Base-by-base conservation (phyloP, 1,140 invertebrate species). In the Atta cephalotes region DNA sequence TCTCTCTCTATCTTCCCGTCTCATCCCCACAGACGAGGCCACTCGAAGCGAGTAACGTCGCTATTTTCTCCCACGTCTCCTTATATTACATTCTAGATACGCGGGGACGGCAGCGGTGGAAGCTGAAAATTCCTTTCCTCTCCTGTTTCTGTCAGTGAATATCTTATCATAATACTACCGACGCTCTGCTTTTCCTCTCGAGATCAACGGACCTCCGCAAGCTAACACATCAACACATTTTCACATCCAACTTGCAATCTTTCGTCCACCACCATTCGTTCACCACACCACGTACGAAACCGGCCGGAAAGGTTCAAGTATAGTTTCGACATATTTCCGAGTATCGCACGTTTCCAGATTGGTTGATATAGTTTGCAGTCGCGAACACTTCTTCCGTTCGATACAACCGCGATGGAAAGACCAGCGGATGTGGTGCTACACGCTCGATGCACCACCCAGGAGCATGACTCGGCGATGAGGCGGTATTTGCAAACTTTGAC, bases 101-200 rank as follows among this genome's bases (percentile, higher is more conserved):
- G 79, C 80, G 88, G 58, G 65, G 86, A 78, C 65, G 77, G 56
- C 18, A 63, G 80, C 74, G 86, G 28, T 62, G 39, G 80, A 88
- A 89, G 82, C 89, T 91, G 90, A 90, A 93, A 93, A 93, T 93
- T 92, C 90, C 90, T 80, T 87, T 90, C 91, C 58, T 80, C 84
- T 87, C 81, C 92, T 93, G 90, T 93, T 93, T 92, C 93, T 93
- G 88, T 91, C 92, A 91, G 93, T 92, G 93, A 93, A 94, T 93
- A 93, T 93, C 92, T 94, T 93, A 94, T 94, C 92, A 92, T 92
- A 94, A 94, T 93, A 92, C 88, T 70, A 70, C 12, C 62, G 63
- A 21, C 60, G 74, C 56, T 74, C 65, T 63, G 86, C 84, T 89
- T 78, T 60, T 51, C 49, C 49, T 16, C 74, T 51, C 86, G 58